These are phyloP conservation scores for Crossaster papposus DNA, from an alignment of 53 echinoderm and acorn worm species.

Conservation along the genomic window DNA sequence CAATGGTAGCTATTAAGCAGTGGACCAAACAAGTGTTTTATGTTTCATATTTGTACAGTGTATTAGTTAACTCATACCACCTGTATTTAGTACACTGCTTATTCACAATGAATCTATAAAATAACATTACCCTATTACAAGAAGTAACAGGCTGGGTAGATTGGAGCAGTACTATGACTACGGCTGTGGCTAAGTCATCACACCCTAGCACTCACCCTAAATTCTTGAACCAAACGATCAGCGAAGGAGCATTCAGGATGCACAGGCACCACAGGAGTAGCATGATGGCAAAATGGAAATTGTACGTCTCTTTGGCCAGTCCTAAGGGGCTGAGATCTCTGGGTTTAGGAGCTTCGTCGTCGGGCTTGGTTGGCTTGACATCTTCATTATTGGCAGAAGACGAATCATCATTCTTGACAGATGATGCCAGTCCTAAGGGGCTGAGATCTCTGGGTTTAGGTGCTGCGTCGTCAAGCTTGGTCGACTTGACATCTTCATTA, in stretches of 20 bases:
- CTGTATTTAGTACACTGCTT: no score
- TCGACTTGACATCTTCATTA: no score
- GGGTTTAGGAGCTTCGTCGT: constrained; percentile 38
- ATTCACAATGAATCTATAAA: no score
- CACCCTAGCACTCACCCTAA: constrained; percentile 39
- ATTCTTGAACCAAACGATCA: constrained; percentile 65
- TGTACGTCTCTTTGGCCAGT: constrained; percentile 43
- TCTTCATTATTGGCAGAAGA: neutral
- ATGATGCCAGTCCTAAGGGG: no score
- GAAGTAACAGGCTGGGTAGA: no score
- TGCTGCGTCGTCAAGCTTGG: constrained; percentile 17
- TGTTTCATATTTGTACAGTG: no score
- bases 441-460: no score
- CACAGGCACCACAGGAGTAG: constrained; percentile 55
- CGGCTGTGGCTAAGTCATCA: neutral
- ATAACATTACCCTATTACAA: no score
- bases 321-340: constrained; percentile 41
- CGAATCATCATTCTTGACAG: no score
- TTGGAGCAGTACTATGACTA: no score
- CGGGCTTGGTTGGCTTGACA: neutral
- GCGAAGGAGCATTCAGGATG: constrained; percentile 56
- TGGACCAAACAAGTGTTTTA: neutral
- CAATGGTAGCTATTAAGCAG: no score
- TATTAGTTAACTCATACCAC: no score
- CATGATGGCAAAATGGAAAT: constrained; percentile 58